Percentiles rank a stretch among this genome's conserved stretches.
phyloP scores from a whole-genome alignment of 2,113 vertebrate species.

The rat (Rattus norvegicus) region DNA sequence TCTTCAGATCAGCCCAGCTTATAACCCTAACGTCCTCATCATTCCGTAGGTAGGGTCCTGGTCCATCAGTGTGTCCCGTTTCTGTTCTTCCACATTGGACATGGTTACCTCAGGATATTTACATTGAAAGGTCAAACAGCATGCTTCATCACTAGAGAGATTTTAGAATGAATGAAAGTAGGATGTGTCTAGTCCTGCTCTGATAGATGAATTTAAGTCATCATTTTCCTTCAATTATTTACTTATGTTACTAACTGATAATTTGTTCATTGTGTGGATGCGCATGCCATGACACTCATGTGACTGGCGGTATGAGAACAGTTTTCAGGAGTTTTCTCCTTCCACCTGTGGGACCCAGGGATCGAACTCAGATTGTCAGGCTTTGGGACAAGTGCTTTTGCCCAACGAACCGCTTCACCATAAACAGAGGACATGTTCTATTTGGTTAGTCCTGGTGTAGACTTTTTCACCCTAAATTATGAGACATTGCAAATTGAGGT shows the following conservation, averaged over 20 bases:
- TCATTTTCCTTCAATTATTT: background rate
- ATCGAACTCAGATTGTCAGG: too few species aligned
- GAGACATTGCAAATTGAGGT: slow-evolving; percentile 11
- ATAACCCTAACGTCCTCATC: background rate
- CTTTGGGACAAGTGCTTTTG: background rate
- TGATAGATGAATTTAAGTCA: background rate
- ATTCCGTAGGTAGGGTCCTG: background rate
- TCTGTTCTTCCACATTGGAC: background rate
- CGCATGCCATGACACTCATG: background rate
- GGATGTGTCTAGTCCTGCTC: background rate
- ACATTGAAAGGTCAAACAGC: background rate
- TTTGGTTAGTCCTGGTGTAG: background rate
- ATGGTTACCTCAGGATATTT: background rate
- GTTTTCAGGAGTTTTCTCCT: background rate
- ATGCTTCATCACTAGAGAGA: background rate
- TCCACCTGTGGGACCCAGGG: background rate
- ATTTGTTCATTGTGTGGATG: background rate
- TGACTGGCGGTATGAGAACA: background rate
- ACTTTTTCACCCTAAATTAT: slow-evolving; percentile 45
- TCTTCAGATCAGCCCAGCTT: background rate
- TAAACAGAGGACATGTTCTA: background rate
- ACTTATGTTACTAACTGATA: background rate
- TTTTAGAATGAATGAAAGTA: slow-evolving; percentile 21
- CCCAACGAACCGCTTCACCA: background rate
- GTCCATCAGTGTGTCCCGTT: background rate